phyloP scores from a whole-genome alignment of 2,888 invertebrate genomes.

The Athalia cordata region DNA sequence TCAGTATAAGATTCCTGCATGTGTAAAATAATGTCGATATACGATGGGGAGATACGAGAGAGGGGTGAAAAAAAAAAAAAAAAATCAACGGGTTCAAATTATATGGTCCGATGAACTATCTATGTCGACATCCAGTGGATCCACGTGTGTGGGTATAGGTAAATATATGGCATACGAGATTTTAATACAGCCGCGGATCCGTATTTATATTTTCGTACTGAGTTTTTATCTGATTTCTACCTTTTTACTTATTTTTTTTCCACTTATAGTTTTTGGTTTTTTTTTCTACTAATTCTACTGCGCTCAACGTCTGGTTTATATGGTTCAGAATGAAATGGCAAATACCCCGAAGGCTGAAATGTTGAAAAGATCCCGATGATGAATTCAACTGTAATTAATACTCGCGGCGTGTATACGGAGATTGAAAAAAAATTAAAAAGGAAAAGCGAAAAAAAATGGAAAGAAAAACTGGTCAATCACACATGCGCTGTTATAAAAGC shows the following conservation, averaged over 20 bases:
- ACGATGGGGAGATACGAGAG: neutral
- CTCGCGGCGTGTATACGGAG: neutral
- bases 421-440: neutral
- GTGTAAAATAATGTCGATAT: neutral
- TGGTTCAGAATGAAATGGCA: neutral
- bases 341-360: neutral
- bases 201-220: too few species aligned
- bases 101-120: conserved; percentile 6
- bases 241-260: neutral
- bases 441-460: neutral
- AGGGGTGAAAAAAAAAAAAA: neutral
- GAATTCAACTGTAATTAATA: conserved; percentile 2
- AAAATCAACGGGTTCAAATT: neutral
- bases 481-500: too few species aligned
- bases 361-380: neutral
- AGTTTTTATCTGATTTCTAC: too few species aligned
- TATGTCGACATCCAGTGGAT: neutral
- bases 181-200: too few species aligned
- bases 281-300: neutral
- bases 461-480: too few species aligned
- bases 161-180: too few species aligned
- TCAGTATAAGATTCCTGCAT: conserved; percentile 3
- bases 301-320: too few species aligned
- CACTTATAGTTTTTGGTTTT: neutral
- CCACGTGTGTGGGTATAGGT: too few species aligned